Base-by-base conservation (phyloP, 2,888 invertebrate species). In the Trichopoda pennipes region DNA sequence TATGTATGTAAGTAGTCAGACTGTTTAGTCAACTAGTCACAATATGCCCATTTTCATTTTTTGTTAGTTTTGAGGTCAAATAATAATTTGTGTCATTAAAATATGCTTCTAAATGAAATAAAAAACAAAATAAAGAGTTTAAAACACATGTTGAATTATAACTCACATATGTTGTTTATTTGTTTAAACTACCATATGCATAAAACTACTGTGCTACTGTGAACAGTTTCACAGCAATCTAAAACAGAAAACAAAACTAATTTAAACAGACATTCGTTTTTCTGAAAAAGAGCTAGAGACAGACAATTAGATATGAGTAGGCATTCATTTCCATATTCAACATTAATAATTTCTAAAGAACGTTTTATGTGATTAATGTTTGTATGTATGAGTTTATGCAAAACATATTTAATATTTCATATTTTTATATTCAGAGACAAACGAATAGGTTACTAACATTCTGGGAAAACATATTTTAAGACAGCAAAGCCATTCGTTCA, bases 31-130 rank as follows among this genome's bases (percentile, higher is more conserved):
- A 80, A 74, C 47, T 49, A 73, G 55, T 61, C 61, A 61, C 61
- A 80, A 69, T 61, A 21, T 42, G 21, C 10, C 58, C 42, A 28
- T 38, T 72, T 49, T 70, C 12, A 69, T 17, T 78, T 58, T 56
- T 55, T 56, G 32, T 63, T 38, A 58, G 58, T 81, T 81, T 82
- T 82, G 81, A 82, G 81, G 81, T 82, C 81, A 78, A 78, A 75
- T 75, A 78, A 82, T 82, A 78, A 82, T 78, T 82, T 82, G 81
- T 82, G 81, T 82, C 81, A 78, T 78, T 78, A 75, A 79, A 70
- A 78, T 78, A 82, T 75, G 74, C 38, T 75, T 60, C 38, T 38
- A 74, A 79, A 68, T 75, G 56, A 66, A 55, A 76, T 42, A 17
- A 23, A 21, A 7, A 42, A 12, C 19, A 66, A 68, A 53, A 63